Evolutionary conservation across 2,113 vertebrate genomes (phyloP).

Genomic region (Delphinus delphis): DNA sequence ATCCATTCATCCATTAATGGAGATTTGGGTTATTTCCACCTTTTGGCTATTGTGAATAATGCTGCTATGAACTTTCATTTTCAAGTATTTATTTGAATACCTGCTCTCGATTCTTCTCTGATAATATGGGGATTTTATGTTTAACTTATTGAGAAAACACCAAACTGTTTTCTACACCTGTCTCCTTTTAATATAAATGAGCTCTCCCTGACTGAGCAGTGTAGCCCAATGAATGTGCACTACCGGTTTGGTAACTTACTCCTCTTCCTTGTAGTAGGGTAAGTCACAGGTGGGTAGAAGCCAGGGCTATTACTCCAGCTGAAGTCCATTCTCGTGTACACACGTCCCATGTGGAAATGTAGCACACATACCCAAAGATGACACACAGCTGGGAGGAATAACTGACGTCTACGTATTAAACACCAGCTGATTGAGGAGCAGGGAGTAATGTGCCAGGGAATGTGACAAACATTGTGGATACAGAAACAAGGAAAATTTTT

Average conservation of each 20-base stretch:
- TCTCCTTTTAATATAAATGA: neutral
- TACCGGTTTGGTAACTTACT: neutral
- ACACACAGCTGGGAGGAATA: neutral
- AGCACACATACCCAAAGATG: neutral
- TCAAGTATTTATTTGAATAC: neutral
- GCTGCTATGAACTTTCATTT: neutral
- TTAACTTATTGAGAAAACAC: neutral
- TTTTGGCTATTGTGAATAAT: neutral
- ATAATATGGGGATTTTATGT: neutral
- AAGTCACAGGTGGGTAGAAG: neutral
- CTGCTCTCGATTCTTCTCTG: neutral
- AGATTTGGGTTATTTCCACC: neutral
- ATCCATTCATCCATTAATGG: neutral
- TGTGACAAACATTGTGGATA: neutral
- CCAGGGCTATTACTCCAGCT: neutral
- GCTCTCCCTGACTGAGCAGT: neutral
- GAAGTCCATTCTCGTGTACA: neutral
- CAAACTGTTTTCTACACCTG: neutral
- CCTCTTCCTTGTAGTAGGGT: neutral
- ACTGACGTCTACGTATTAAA: neutral
- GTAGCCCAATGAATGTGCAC: neutral
- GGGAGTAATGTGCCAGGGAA: neutral
- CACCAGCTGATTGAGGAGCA: neutral
- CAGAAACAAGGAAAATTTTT: neutral
- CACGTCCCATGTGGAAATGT: neutral